A percentile compares a stretch with the other conserved stretches of the same genome.
Conservation (phyloP, 2,113 vertebrate species). For the Heterotilapia buettikoferi region DNA sequence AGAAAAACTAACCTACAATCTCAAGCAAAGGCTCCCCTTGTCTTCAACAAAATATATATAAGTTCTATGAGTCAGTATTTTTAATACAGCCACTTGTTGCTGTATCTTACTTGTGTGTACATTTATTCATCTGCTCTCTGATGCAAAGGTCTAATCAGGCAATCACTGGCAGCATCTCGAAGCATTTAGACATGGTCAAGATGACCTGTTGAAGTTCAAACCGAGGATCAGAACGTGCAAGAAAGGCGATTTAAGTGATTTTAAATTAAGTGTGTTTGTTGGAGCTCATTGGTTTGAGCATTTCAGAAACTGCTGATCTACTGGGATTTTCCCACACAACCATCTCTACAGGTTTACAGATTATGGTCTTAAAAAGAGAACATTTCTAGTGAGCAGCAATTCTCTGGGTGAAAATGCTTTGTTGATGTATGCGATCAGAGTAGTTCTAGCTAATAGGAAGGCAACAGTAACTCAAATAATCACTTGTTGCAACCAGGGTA, state of each 20-base stretch:
- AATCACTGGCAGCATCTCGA: too few relatives aligned
- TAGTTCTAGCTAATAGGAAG: neutral
- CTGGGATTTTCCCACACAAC: neutral
- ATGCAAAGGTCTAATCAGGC: too few relatives aligned
- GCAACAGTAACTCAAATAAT: neutral
- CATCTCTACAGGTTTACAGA: neutral
- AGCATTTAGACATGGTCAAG: too few relatives aligned
- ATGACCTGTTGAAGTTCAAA: too few relatives aligned
- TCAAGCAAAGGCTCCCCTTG: rapidly evolving
- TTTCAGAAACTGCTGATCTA: neutral
- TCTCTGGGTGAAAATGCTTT: neutral
- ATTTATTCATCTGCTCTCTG: neutral
- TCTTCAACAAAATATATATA: neutral
- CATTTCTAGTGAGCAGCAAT: neutral
- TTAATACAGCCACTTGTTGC: neutral
- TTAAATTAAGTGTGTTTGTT: neutral
- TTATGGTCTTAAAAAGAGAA: neutral
- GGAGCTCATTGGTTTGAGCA: neutral
- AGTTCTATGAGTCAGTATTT: neutral
- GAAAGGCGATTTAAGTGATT: neutral
- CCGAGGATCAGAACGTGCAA: too few relatives aligned
- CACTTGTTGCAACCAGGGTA: neutral
- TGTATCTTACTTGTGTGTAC: neutral
- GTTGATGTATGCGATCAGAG: neutral
- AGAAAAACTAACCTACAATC: neutral